phyloP scores from a whole-genome alignment of 2,113 vertebrate genomes.

The Heterocephalus glaber region DNA sequence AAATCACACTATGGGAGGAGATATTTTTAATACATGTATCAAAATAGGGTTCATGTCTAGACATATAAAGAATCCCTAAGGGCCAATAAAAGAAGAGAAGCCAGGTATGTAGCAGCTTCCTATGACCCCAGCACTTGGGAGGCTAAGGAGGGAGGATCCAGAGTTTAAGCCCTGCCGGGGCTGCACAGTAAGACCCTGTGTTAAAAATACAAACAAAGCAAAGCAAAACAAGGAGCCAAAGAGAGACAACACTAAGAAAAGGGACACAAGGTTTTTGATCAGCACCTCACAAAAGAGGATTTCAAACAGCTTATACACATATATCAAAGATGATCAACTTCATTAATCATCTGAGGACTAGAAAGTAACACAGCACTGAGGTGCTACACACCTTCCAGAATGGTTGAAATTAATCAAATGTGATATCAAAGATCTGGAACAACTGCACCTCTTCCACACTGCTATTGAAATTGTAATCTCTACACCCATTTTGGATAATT shows the following conservation, averaged over 20 bases:
- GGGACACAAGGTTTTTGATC: neutral
- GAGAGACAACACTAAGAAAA: neutral
- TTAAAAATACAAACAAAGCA: neutral
- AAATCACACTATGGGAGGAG: neutral
- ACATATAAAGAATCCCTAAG: neutral
- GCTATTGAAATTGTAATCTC: neutral
- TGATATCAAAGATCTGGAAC: neutral
- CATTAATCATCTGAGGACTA: neutral
- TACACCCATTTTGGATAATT: neutral
- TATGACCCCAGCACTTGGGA: neutral
- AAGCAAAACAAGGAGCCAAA: neutral
- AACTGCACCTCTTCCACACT: neutral
- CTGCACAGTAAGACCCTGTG: neutral
- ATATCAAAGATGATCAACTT: neutral
- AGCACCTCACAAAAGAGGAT: slow-evolving; percentile 19
- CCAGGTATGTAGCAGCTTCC: neutral
- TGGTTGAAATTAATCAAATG: neutral
- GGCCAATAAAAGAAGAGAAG: neutral
- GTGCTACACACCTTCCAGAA: neutral
- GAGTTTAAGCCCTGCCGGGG: neutral
- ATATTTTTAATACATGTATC: neutral
- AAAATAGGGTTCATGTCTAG: neutral
- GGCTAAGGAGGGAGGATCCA: neutral
- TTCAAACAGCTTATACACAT: neutral
- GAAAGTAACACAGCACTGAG: neutral